phyloP scores from a whole-genome alignment of 2,113 vertebrate genomes.

The Chloroceryle aenea region DNA sequence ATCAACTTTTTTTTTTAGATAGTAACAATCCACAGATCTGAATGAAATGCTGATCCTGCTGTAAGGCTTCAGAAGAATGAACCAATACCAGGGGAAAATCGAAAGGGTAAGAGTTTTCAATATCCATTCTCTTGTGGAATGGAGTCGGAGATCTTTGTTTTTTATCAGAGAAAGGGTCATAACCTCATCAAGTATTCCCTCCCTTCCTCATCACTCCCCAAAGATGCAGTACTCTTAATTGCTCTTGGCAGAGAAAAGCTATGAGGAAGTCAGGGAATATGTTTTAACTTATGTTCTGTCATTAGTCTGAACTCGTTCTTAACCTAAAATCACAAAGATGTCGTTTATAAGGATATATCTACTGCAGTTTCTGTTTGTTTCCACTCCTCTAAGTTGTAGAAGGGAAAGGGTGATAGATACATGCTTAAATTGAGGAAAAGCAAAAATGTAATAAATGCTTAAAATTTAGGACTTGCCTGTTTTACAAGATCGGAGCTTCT shows the following conservation, averaged over 20 bases:
- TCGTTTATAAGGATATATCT: not conserved
- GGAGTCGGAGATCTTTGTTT: not conserved
- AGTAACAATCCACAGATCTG: not conserved
- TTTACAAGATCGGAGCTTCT: not conserved
- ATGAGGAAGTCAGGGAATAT: constrained; percentile 38
- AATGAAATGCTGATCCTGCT: not conserved
- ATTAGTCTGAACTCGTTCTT: constrained; percentile 35
- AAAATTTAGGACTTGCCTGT: not conserved
- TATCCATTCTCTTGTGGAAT: not conserved
- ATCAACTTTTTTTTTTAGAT: not conserved
- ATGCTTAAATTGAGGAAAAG: not conserved
- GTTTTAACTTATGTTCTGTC: constrained; percentile 14
- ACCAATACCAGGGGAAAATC: not conserved
- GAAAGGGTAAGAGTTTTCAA: not conserved
- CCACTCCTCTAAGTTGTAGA: not conserved
- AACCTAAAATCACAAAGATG: not conserved
- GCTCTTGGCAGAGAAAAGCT: constrained; percentile 54
- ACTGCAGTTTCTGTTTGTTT: not conserved
- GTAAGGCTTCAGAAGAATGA: not conserved
- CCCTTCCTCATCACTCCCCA: constrained; percentile 34
- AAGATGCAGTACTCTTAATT: constrained; percentile 43
- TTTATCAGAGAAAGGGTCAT: constrained; percentile 10
- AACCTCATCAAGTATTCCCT: constrained; percentile 22
- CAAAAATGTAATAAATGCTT: not conserved
- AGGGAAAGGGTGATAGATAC: not conserved